A percentile compares a stretch with the other conserved stretches of the same genome.
These are phyloP conservation scores for Cyrtodaria siliqua DNA, from an alignment of 2,888 invertebrate genomes.

Conservation along the genomic window DNA sequence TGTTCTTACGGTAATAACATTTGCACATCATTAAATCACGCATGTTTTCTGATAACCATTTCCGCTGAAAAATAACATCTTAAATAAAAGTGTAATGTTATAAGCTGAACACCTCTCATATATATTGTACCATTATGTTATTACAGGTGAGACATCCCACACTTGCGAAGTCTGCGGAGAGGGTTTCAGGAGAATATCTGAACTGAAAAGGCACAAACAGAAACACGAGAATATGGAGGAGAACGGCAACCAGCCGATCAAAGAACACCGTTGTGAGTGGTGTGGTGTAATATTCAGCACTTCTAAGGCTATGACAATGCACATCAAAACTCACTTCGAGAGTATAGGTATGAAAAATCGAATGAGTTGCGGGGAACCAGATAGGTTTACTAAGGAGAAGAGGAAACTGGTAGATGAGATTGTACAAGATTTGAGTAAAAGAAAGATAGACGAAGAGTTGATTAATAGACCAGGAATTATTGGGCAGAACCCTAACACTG, in stretches of 20 bases:
- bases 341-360: background rate
- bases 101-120: too few relatives aligned
- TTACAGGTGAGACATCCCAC: conserved; percentile 54
- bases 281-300: conserved; percentile 46
- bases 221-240: conserved; percentile 23
- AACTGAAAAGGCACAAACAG: conserved; percentile 53
- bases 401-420: conserved; percentile 39
- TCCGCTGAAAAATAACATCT: too few relatives aligned
- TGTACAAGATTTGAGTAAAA: conserved; percentile 31
- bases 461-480: background rate
- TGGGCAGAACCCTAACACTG: background rate
- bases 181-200: conserved; percentile 53
- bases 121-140: background rate
- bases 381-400: conserved; percentile 11
- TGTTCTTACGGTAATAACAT: too few relatives aligned
- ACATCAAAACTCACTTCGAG: conserved; percentile 35
- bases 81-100: too few relatives aligned
- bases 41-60: too few relatives aligned
- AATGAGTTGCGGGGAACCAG: background rate
- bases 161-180: conserved; percentile 59
- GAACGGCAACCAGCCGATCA: background rate
- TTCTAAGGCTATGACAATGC: conserved; percentile 28
- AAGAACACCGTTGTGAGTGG: conserved; percentile 18
- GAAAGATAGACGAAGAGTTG: background rate
- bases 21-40: too few relatives aligned